These are phyloP conservation scores for Isotomurus palustris DNA, from an alignment of 2,888 invertebrate genomes.

Conservation along the genomic window DNA sequence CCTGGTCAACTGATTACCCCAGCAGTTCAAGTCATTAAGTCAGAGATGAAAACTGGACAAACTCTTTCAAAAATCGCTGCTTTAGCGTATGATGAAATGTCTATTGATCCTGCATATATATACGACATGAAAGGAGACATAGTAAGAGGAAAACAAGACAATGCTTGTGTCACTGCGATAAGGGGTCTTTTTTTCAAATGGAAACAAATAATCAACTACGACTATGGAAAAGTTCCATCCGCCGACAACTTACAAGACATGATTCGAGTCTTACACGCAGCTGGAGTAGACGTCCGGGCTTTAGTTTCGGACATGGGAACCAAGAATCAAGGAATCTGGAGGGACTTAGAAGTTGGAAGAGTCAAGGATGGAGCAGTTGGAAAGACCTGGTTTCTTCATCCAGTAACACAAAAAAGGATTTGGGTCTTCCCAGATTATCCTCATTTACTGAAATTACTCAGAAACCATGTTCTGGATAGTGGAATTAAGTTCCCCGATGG, in stretches of 20 bases:
- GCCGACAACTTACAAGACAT: not conserved
- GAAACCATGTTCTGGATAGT: slow-evolving; percentile 1
- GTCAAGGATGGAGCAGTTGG: not conserved
- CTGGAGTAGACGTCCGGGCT: not conserved
- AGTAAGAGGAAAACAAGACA: slow-evolving; percentile 1
- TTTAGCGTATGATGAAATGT: too few relatives aligned
- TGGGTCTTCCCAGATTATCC: slow-evolving; percentile 3
- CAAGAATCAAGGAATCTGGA: slow-evolving; percentile 11
- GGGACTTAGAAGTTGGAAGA: slow-evolving; percentile 2
- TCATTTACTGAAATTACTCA: too few relatives aligned
- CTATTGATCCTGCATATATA: not conserved
- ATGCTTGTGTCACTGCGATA: not conserved
- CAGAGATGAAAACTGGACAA: too few relatives aligned
- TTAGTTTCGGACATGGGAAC: slow-evolving; percentile 4
- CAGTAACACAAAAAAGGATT: not conserved
- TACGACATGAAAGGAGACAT: not conserved
- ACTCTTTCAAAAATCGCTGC: too few relatives aligned
- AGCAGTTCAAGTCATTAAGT: too few relatives aligned
- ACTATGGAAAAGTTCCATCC: not conserved
- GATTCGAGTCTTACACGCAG: not conserved
- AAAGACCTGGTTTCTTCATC: not conserved
- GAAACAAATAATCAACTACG: not conserved
- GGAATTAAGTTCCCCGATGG: slow-evolving; percentile 2
- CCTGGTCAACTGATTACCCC: too few relatives aligned
- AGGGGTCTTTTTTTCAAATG: not conserved